Conservation (phyloP, 2,113 vertebrate genomes). For the Misgurnus mizolepis region DNA sequence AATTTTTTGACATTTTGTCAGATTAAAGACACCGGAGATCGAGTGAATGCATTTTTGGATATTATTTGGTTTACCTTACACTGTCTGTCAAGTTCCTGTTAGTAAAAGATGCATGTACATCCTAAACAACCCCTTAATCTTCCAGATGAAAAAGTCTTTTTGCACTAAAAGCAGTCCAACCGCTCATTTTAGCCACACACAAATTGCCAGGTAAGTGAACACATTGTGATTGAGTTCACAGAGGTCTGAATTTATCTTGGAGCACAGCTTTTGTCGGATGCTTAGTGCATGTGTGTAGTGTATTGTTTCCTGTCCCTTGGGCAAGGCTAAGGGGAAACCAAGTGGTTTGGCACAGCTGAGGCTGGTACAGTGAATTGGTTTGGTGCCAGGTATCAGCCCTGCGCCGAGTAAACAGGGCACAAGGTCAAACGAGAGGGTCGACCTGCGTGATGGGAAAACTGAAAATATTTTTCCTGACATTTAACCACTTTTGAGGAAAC, state of each 20-base stretch:
- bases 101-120: background rate
- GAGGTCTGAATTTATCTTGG: slow-evolving; percentile 72
- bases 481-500: background rate
- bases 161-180: background rate
- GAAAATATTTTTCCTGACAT: background rate
- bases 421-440: slow-evolving; percentile 36
- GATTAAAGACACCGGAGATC: background rate
- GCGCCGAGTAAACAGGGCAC: slow-evolving; percentile 65
- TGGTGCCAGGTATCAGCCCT: slow-evolving; percentile 56
- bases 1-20: background rate
- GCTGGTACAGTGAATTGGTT: slow-evolving; percentile 66
- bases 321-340: slow-evolving; percentile 58
- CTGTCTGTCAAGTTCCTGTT: no score
- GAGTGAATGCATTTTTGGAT: background rate
- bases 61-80: background rate
- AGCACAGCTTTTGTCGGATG: slow-evolving; percentile 70
- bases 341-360: slow-evolving; percentile 55
- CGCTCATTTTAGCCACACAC: background rate
- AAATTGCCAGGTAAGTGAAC: slow-evolving; percentile 51
- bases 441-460: background rate
- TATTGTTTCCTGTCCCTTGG: slow-evolving; percentile 77
- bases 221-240: slow-evolving; percentile 64
- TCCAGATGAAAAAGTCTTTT: background rate
- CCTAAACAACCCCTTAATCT: background rate
- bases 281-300: slow-evolving; percentile 73